Evolutionary conservation across 2,797 vertebrate species (phyloP).

Genomic region (Amblyopsis hoosieri): DNA sequence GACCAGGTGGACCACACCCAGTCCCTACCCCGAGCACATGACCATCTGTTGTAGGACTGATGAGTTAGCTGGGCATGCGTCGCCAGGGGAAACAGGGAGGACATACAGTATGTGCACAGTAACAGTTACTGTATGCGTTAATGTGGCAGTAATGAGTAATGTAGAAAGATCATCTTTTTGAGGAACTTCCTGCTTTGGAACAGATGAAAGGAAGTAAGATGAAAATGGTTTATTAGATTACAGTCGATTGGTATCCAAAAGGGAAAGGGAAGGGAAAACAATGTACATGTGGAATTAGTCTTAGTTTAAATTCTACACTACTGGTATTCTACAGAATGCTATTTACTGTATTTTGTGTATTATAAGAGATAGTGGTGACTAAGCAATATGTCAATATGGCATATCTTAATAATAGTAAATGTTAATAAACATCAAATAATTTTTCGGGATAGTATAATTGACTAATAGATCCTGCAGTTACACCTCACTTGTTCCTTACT

Average conservation of each 20-base stretch:
- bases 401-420: too few species aligned
- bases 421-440: too few species aligned
- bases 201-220: conserved; percentile 88
- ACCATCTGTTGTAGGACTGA: conserved; percentile 70
- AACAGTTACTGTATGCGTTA: conserved; percentile 58
- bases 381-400: too few species aligned
- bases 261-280: conserved; percentile 4
- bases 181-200: conserved; percentile 92
- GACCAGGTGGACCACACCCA: neutral
- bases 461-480: neutral
- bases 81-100: conserved; percentile 48
- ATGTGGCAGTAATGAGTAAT: conserved; percentile 85
- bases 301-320: neutral
- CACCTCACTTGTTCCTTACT: conserved; percentile 2
- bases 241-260: conserved; percentile 47
- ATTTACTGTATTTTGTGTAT: neutral
- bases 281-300: neutral
- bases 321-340: neutral
- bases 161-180: conserved; percentile 93
- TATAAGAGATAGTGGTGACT: neutral
- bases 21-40: conserved; percentile 69
- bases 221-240: conserved; percentile 67
- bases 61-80: conserved; percentile 74
- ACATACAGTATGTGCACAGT: conserved; percentile 31
- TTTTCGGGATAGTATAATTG: neutral